A percentile compares a stretch with the other conserved stretches of the same genome.
Evolutionary conservation across 2,888 invertebrate genomes (phyloP).

Genomic region (Drosophila basisetae): DNA sequence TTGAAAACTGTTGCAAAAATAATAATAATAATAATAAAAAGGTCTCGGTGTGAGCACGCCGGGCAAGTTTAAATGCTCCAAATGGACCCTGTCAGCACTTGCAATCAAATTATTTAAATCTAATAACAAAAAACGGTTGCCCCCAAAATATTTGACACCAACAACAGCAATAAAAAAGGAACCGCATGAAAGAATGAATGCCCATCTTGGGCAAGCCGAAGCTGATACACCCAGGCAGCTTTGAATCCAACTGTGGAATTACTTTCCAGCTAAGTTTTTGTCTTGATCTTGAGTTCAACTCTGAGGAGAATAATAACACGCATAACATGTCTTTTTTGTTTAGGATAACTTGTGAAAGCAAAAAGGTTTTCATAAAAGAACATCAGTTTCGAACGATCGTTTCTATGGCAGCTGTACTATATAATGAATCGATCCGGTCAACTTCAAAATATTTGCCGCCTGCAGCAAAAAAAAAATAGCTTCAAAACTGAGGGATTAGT

Average conservation of each 20-base stretch:
- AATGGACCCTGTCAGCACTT: conserved; percentile 57
- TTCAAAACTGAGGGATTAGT: not conserved
- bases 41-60: conserved; percentile 19
- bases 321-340: no score
- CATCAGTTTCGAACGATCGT: not conserved
- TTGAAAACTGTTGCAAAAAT: conserved; percentile 71
- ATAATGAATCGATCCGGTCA: not conserved
- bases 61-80: conserved; percentile 67
- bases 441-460: not conserved
- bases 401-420: not conserved
- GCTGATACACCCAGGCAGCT: not conserved
- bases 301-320: no score
- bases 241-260: not conserved
- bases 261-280: not conserved
- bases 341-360: no score
- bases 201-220: not conserved
- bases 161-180: conserved; percentile 13
- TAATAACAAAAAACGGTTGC: conserved; percentile 72
- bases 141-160: conserved; percentile 58
- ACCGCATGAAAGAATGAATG: not conserved
- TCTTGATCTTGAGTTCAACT: no score
- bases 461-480: not conserved
- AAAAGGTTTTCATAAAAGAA: no score
- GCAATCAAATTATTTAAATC: conserved; percentile 80
- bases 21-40: conserved; percentile 34